A percentile compares a stretch with the other conserved stretches of the same genome.
Conservation (phyloP, 23 tunicate genomes). For the Oikopleura vanhoeffeni region DNA sequence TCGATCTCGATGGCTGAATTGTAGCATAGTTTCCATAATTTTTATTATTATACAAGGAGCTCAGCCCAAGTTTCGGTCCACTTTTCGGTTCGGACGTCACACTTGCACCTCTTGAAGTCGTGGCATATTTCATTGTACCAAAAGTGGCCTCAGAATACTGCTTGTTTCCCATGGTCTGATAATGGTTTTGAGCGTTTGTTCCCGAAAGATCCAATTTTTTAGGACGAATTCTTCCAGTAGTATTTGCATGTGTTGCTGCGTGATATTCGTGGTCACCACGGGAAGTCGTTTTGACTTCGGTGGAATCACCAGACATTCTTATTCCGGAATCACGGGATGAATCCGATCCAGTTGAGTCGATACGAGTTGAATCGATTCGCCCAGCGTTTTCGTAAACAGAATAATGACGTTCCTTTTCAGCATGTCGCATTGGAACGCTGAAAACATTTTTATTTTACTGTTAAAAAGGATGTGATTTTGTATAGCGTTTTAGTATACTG, state of each 20-base stretch:
- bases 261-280: background rate
- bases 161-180: background rate
- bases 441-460: too few species aligned
- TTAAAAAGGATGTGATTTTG: too few species aligned
- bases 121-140: background rate
- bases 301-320: background rate
- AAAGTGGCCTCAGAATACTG: background rate
- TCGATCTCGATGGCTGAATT: too few species aligned
- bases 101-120: background rate
- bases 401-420: background rate
- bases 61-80: background rate
- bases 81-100: background rate
- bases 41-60: too few species aligned
- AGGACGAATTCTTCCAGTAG: background rate
- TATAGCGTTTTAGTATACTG: too few species aligned
- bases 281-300: background rate
- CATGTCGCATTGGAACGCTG: background rate
- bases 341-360: background rate
- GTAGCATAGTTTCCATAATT: background rate
- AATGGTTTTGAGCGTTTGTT: background rate
- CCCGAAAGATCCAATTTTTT: background rate
- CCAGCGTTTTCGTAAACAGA: background rate
- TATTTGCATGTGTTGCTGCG: background rate
- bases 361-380: background rate
- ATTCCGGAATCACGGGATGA: conserved; percentile 11